Base-by-base conservation (phyloP, 2,888 invertebrate genomes). In the Pecten maximus region DNA sequence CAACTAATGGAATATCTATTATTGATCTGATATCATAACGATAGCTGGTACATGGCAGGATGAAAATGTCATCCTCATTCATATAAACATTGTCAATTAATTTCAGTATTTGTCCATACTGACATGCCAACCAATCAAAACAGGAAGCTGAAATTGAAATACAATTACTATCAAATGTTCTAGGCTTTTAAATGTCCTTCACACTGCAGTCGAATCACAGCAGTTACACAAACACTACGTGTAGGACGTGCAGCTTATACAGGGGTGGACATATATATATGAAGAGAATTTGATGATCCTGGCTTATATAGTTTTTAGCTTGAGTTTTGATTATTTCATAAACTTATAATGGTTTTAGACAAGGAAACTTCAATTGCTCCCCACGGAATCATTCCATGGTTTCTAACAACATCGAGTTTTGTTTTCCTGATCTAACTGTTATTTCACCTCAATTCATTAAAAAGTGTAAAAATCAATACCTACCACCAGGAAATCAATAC, bases 101-200 rank as follows among this genome's bases (percentile, higher is more conserved):
- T 50, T 2, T 50, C 16, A 19, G 54, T 19, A 48, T 48, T 54
- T 54, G 54, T 54, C 23, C 54, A 54, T 6, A 35, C 16, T 74
- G 74, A 35, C 74, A 74, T 74, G 74, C 35, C 35, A 74, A 74
- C 74, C 74, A 74, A 74, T 74, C 35, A 35, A 74, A 74, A 74
- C 74, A 74, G 74, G 28, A 74, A 35, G 0, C 74, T 44, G 44
- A 10, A 6, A 35, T 28, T 28, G 28, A 28, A 74, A 74, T 23
- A 74, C 74, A 74, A 2, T 28, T 74, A 74, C 35, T 1, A 74
- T 74, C 12, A 74, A 74, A 74, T 74, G 28, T 28, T 0, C 35
- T 10, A 74, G 35, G 74, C 28, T 15, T 60, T 60, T 74, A 19
- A 54, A 54, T n/a, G n/a, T 19, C n/a, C 2, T 54, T 8, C 23